phyloP scores from a whole-genome alignment of 2,888 invertebrate genomes.

The Tetrapedia diversipes region DNA sequence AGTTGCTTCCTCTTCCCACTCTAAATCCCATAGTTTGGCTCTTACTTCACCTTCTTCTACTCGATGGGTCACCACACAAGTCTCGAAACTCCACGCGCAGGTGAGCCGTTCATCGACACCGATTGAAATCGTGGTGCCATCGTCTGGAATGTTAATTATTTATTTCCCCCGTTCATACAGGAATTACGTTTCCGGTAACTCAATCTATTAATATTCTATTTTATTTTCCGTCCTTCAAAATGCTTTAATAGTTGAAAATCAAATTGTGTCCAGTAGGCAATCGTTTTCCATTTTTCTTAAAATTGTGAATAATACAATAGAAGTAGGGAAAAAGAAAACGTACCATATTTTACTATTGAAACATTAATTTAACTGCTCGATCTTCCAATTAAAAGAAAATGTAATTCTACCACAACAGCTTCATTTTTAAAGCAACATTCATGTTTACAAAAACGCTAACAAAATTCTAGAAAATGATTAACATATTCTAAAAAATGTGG shows the following conservation, averaged over 20 bases:
- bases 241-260: neutral
- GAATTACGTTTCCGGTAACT: neutral
- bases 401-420: too few relatives aligned
- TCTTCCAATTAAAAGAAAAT: too few relatives aligned
- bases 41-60: conserved; percentile 42
- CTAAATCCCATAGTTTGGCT: neutral
- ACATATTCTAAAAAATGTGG: conserved; percentile 5
- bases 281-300: too few relatives aligned
- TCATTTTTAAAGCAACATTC: neutral
- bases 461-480: conserved; percentile 11
- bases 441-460: conserved; percentile 31
- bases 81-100: conserved; percentile 41
- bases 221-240: neutral
- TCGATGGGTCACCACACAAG: conserved; percentile 3
- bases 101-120: conserved; percentile 47
- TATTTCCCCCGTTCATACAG: neutral
- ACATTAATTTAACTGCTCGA: too few relatives aligned
- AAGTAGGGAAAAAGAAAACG: too few relatives aligned
- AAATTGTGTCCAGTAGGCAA: too few relatives aligned
- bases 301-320: too few relatives aligned
- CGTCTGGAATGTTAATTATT: conserved; percentile 52
- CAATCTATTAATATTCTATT: too few relatives aligned
- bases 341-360: too few relatives aligned
- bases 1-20: conserved; percentile 3
- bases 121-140: conserved; percentile 48